phyloP scores from a whole-genome alignment of 1,140 invertebrate genomes.

The Pectinophora gossypiella region DNA sequence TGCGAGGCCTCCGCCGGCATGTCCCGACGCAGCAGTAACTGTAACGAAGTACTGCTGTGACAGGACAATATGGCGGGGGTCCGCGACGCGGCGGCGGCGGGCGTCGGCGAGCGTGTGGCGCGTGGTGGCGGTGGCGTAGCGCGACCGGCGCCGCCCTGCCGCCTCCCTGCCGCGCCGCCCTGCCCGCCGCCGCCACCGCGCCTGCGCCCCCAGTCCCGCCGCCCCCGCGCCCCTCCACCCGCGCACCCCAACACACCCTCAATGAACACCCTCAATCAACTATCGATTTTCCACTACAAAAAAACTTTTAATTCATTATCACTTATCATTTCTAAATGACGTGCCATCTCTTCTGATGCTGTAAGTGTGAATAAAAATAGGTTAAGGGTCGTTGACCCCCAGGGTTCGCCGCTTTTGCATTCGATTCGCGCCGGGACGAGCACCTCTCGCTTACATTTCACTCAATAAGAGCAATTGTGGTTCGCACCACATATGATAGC shows the following conservation, averaged over 20 bases:
- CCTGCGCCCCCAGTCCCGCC: slow-evolving; percentile 25
- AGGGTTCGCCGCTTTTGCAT: too few relatives aligned
- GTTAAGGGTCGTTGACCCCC: too few relatives aligned
- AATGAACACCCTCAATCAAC: slow-evolving; percentile 68
- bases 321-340: too few relatives aligned
- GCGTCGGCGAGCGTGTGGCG: slow-evolving; percentile 49
- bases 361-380: too few relatives aligned
- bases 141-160: slow-evolving; percentile 37
- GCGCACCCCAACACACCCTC: slow-evolving; percentile 31
- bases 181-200: slow-evolving; percentile 25
- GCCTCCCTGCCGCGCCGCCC: slow-evolving; percentile 14
- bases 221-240: slow-evolving; percentile 18
- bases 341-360: too few relatives aligned
- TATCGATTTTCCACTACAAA: slow-evolving; percentile 59
- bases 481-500: too few relatives aligned
- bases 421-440: too few relatives aligned
- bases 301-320: slow-evolving; percentile 46
- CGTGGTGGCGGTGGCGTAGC: too few relatives aligned
- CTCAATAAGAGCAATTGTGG: too few relatives aligned
- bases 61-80: slow-evolving; percentile 92
- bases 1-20: slow-evolving; percentile 79
- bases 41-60: slow-evolving; percentile 91
- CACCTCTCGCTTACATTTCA: too few relatives aligned
- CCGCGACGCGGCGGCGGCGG: slow-evolving; percentile 50
- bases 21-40: slow-evolving; percentile 94